Percentiles rank a stretch among this genome's conserved stretches.
Evolutionary conservation across 1,140 invertebrate species (phyloP).

Genomic region (Campoletis sonorensis): DNA sequence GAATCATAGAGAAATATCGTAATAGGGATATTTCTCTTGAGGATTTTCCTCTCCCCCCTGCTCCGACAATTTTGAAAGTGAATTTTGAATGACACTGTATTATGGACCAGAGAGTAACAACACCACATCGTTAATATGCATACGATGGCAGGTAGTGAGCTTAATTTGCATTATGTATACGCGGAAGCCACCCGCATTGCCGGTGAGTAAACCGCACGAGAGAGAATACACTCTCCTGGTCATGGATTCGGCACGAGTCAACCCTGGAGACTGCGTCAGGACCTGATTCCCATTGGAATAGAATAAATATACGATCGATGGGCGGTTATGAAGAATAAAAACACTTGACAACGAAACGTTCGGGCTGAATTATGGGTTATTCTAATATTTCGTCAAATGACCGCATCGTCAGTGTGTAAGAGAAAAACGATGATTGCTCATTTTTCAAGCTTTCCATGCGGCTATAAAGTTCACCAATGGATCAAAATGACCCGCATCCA

Average conservation of each 20-base stretch:
- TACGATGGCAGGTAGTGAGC: conserved; percentile 53
- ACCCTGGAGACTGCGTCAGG: not conserved
- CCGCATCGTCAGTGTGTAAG: not conserved
- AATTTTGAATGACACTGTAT: no score
- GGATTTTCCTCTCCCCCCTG: no score
- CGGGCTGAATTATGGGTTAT: not conserved
- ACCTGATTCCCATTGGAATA: conserved; percentile 4
- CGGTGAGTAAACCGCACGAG: conserved; percentile 20
- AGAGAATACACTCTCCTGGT: not conserved
- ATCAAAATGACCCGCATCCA: not conserved
- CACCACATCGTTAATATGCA: conserved; percentile 69
- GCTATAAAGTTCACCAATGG: not conserved
- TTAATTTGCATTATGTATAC: conserved; percentile 68
- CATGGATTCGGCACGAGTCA: not conserved
- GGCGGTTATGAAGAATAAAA: not conserved
- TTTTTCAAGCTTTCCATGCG: not conserved
- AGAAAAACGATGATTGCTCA: not conserved
- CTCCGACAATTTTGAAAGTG: no score
- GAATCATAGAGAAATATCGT: no score
- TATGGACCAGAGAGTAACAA: conserved; percentile 45
- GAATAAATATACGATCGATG: not conserved
- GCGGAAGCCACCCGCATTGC: conserved; percentile 53
- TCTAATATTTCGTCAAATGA: not conserved
- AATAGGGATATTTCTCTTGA: no score
- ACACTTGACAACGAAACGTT: not conserved